phyloP scores from a whole-genome alignment of 2,888 invertebrate genomes.

The Falcaria lacertinaria region DNA sequence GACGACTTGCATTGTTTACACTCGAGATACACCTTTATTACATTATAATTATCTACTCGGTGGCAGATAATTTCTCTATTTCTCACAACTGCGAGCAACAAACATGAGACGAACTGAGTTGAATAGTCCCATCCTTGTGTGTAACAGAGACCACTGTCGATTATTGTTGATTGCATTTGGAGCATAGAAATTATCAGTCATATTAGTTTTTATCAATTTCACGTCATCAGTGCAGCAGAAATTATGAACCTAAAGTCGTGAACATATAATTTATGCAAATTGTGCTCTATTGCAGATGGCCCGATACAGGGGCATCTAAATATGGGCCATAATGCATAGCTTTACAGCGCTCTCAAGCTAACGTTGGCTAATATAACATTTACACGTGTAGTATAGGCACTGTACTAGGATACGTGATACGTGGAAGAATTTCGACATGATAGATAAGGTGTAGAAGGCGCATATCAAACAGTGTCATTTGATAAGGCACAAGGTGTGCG shows the following conservation, averaged over 20 bases:
- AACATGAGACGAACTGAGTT: not conserved
- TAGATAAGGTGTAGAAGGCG: slow-evolving; percentile 67
- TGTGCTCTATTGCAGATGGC: not conserved
- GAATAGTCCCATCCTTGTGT: not conserved
- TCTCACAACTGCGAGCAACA: slow-evolving; percentile 21
- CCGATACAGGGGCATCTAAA: not conserved
- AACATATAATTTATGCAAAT: slow-evolving; percentile 1
- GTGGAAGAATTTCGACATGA: slow-evolving; percentile 77
- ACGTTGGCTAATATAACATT: too few species aligned
- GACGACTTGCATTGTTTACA: slow-evolving; percentile 59
- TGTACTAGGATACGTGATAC: slow-evolving; percentile 51
- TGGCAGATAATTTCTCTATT: slow-evolving; percentile 51
- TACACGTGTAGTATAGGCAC: not conserved
- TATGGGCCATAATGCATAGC: not conserved
- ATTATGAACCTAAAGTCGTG: not conserved
- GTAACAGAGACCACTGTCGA: not conserved
- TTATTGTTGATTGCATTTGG: not conserved
- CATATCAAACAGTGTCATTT: slow-evolving; percentile 77
- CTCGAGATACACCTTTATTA: slow-evolving; percentile 71
- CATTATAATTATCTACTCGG: slow-evolving; percentile 57
- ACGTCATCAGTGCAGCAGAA: not conserved
- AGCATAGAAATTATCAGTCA: not conserved
- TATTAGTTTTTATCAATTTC: slow-evolving; percentile 1
- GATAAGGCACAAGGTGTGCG: slow-evolving; percentile 69
- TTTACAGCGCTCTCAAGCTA: too few species aligned